These are phyloP conservation scores for Noturus placidus DNA, from an alignment of 2,113 vertebrate genomes.

Conservation along the genomic window DNA sequence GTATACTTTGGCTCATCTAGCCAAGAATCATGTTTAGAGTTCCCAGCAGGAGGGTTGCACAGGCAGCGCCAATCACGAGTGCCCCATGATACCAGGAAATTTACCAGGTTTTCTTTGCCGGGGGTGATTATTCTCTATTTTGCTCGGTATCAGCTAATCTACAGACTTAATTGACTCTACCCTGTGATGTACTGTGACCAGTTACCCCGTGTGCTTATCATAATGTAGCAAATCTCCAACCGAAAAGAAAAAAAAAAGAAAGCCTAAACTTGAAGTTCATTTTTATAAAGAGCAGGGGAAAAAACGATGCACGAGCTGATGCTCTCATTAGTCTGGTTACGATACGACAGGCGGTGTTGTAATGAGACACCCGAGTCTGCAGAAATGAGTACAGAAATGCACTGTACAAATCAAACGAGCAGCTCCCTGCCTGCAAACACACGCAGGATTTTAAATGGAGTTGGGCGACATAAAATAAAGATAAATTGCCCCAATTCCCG, in stretches of 20 bases:
- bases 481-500: conserved; percentile 8
- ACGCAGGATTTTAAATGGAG: neutral
- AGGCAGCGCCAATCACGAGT: conserved; percentile 27
- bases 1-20: conserved; percentile 13
- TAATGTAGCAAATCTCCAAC: conserved; percentile 6
- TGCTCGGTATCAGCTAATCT: conserved; percentile 25
- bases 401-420: conserved; percentile 34
- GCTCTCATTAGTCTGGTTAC: conserved; percentile 39
- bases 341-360: conserved; percentile 15
- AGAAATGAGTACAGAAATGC: conserved; percentile 4
- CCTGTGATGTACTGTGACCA: conserved; percentile 26
- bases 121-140: conserved; percentile 26
- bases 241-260: neutral
- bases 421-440: conserved; percentile 9
- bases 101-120: conserved; percentile 20
- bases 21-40: conserved; percentile 30
- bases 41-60: conserved; percentile 22
- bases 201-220: conserved; percentile 2
- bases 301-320: conserved; percentile 4
- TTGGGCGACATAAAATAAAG: neutral
- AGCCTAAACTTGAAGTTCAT: conserved; percentile 14
- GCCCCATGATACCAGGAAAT: conserved; percentile 28
- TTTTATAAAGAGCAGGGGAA: neutral
- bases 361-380: conserved; percentile 30
- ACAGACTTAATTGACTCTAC: conserved; percentile 15